These are phyloP conservation scores for Neodiprion virginianus DNA, from an alignment of 1,140 invertebrate genomes.

Conservation along the genomic window DNA sequence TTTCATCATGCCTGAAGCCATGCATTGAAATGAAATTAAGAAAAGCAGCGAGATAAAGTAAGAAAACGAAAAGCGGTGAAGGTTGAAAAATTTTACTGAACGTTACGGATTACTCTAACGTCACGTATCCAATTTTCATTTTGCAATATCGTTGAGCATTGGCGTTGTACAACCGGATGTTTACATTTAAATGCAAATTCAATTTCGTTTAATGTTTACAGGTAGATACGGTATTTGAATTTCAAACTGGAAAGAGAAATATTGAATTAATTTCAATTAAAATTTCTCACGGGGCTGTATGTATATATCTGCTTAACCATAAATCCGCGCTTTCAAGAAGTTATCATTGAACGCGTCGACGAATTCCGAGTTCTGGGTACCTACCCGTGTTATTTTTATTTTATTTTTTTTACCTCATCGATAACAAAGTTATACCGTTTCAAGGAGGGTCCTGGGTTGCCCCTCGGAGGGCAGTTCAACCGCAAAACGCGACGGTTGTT, in stretches of 20 bases:
- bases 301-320: background rate
- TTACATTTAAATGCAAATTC: conserved; percentile 1
- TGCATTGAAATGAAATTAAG: too few relatives aligned
- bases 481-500: background rate
- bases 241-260: conserved; percentile 1
- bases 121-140: conserved; percentile 3
- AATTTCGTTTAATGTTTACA: background rate
- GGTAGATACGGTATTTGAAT: background rate
- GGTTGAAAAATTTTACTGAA: background rate
- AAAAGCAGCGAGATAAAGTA: too few relatives aligned
- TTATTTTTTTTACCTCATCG: background rate
- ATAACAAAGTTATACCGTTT: background rate
- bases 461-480: background rate
- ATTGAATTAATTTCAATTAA: conserved; percentile 1
- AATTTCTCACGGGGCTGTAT: background rate
- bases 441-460: too few relatives aligned
- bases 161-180: background rate
- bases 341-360: background rate
- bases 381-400: too few relatives aligned
- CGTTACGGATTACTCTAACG: background rate
- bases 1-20: too few relatives aligned
- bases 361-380: background rate
- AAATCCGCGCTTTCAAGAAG: background rate
- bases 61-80: too few relatives aligned
- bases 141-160: background rate